phyloP scores from a whole-genome alignment of 2,113 vertebrate species.

The Lophotis ruficrista region DNA sequence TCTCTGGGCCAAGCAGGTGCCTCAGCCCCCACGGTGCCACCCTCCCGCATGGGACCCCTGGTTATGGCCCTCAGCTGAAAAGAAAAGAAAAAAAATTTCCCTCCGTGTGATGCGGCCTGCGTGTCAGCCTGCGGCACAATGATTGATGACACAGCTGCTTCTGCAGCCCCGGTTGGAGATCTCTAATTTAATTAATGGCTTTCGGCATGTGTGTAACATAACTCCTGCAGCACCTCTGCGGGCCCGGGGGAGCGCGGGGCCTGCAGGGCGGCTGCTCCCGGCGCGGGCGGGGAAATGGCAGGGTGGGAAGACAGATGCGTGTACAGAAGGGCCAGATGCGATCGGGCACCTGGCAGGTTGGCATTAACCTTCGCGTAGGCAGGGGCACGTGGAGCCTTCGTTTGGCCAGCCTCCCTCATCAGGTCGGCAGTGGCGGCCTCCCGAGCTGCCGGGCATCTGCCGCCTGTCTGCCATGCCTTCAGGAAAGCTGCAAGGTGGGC shows the following conservation, averaged over 20 bases:
- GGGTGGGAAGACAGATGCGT: neutral
- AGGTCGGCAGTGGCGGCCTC: neutral
- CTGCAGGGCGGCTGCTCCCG: neutral
- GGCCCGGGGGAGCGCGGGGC: neutral
- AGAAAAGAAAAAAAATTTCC: neutral
- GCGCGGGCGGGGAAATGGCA: neutral
- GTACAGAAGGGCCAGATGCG: neutral
- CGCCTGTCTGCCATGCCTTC: accelerated
- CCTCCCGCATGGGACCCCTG: neutral
- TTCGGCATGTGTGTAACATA: conserved; percentile 20
- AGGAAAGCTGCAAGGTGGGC: neutral
- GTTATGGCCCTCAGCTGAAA: neutral
- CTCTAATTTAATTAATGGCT: conserved; percentile 72
- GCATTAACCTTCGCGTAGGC: neutral
- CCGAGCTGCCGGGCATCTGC: neutral
- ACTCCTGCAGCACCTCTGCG: conserved; percentile 11
- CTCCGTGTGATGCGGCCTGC: neutral
- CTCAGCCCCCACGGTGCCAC: neutral
- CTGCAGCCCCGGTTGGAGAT: neutral
- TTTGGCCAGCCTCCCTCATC: accelerated
- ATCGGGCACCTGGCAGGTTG: neutral
- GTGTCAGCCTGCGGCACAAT: conserved; percentile 24
- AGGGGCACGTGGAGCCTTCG: neutral
- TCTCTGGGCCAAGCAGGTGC: neutral
- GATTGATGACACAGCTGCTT: conserved; percentile 63